Evolutionary conservation across 1,140 invertebrate species (phyloP), one percentile per base, ranked within the genome.

Genomic region (Acromyrmex heyeri): DNA sequence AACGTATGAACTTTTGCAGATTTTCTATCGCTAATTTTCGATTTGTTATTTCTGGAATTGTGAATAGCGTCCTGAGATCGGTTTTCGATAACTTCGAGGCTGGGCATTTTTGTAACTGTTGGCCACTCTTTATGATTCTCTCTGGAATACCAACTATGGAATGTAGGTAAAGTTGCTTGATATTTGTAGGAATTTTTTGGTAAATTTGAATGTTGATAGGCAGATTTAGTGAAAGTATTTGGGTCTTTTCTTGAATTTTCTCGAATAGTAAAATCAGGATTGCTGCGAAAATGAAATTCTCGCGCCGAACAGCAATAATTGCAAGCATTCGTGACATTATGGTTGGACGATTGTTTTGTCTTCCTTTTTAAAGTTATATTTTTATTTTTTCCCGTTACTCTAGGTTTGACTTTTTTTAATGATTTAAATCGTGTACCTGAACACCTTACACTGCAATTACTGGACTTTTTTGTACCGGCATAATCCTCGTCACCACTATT

Each of bases 401-500:
- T 69, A 55, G 77, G 70, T 70, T 69, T 55, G 8, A 18, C 12
- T 55, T 38, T 18, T 67, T 38, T 67, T 8, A 48, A 55, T 53
- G 62, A 55, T 67, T 14, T 24, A 34, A 70, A 81, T 18, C 16
- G 24, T 38, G 64, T 55, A 55, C 5, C 64, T 70, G 30, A 69
- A 57, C n/a, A 57, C n/a, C 48, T 81, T 55, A 55, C 64, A 30
- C 48, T 81, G 77, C 64, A 81, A 5, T 57, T 38, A 10, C 77
- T 81, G 21, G 77, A 81, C 18, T 30, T 81, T 57, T 27, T 81
- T 55, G 44, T 64, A 16, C 48, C 48, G 30, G 48, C 72, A 62
- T 81, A 75, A 67, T 73, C 72, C 5, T 83, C 78, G 4, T 88
- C 73, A 12, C 48, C 59, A 27, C 38, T 67, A 12, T 5, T 76